These are phyloP conservation scores for Noctuana brunneofusca DNA, from an alignment of 2,888 invertebrate genomes.

Conservation along the genomic window DNA sequence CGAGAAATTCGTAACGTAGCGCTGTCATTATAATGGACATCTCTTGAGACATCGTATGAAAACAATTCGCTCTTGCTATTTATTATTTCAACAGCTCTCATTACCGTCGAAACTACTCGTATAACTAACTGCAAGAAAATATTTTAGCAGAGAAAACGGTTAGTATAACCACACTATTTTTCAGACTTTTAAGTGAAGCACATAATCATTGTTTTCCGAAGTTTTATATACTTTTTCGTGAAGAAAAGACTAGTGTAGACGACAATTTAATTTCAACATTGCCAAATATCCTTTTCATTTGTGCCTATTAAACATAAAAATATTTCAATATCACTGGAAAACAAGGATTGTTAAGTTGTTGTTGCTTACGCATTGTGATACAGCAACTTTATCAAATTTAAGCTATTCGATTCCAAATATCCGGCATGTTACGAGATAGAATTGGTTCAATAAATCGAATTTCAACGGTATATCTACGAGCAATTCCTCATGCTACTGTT, in stretches of 20 bases:
- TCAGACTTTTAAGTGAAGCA: background rate
- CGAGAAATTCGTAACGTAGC: slow-evolving; percentile 7
- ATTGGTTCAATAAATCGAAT: slow-evolving; percentile 32
- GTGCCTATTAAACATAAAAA: no score
- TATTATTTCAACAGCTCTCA: slow-evolving; percentile 18
- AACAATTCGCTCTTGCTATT: slow-evolving; percentile 14
- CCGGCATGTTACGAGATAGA: slow-evolving; percentile 28
- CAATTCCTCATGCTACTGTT: slow-evolving; percentile 31
- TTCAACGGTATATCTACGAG: slow-evolving; percentile 28
- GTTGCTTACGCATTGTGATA: slow-evolving; percentile 6
- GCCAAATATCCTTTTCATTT: no score
- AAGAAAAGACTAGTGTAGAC: background rate
- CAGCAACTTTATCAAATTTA: slow-evolving; percentile 16
- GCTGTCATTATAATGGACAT: slow-evolving; percentile 6
- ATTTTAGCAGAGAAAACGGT: background rate
- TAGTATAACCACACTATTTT: background rate
- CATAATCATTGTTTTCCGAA: background rate
- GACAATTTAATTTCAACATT: background rate
- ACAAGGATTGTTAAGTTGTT: background rate
- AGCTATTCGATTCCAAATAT: slow-evolving; percentile 16
- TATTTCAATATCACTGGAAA: background rate
- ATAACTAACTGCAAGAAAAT: background rate
- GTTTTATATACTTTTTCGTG: background rate
- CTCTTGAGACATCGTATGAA: slow-evolving; percentile 9
- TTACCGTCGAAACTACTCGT: background rate